These are phyloP conservation scores for Thecophora atra DNA, from an alignment of 2,888 invertebrate genomes.

Conservation along the genomic window DNA sequence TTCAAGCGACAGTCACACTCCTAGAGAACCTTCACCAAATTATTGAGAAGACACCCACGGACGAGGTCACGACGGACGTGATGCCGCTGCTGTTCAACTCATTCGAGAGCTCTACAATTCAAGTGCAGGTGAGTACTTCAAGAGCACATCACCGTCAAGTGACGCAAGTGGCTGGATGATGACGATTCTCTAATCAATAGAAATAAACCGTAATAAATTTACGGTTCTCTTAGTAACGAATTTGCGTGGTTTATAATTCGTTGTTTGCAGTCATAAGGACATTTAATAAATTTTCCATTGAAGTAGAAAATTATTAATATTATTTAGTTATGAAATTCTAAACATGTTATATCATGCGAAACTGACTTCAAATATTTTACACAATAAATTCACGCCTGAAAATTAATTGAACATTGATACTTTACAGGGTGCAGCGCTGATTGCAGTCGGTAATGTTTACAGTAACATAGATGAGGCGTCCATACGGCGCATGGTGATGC, in stretches of 20 bases:
- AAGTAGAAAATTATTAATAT: too few species aligned
- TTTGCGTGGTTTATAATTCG: too few species aligned
- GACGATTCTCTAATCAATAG: too few species aligned
- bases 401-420: neutral
- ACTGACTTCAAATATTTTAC: too few species aligned
- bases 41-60: constrained; percentile 84
- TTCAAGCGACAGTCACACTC: constrained; percentile 86
- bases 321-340: too few species aligned
- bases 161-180: too few species aligned
- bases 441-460: constrained; percentile 85
- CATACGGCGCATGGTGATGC: constrained; percentile 81
- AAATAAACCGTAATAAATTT: neutral
- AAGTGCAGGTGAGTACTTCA: constrained; percentile 79
- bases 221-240: neutral
- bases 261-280: too few species aligned
- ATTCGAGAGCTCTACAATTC: constrained; percentile 87
- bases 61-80: constrained; percentile 82
- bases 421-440: constrained; percentile 70
- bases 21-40: constrained; percentile 90
- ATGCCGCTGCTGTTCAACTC: constrained; percentile 87
- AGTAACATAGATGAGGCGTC: constrained; percentile 85
- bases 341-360: too few species aligned
- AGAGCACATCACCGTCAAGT: neutral
- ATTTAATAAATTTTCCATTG: too few species aligned
- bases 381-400: too few species aligned